Evolutionary conservation across 2,113 vertebrate genomes (phyloP), one percentile per base, ranked within the genome.

Genomic region (Dipodomys stephensi): DNA sequence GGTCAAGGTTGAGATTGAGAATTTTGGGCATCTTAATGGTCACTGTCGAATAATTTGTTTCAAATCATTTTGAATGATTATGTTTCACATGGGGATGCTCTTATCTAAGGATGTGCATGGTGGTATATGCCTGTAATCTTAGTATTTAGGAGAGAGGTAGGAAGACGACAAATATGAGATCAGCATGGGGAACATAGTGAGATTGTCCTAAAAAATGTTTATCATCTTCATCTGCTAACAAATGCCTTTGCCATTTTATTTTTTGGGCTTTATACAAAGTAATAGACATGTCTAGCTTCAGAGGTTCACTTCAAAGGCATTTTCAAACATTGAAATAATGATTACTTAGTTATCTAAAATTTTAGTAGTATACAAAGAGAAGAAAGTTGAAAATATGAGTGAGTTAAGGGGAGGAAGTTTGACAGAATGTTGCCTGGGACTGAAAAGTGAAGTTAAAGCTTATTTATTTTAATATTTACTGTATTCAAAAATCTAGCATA

Each of bases 401-500:
- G 23, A 69, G 28, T 32, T n/a, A 10, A 2, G 13, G 20, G 62
- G 13, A 19, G 6, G n/a, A 57, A 18, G 22, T 91, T 39, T 77
- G 44, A 30, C 13, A 92, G 87, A 92, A 57, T 81, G 49, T 35
- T 90, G 9, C 57, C 72, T 91, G 77, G 39, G 12, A 81, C 20
- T 91, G 32, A 35, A 82, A 81, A 94, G 90, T 71, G 39, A 91
- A 27, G 7, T 62, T 7, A 78, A 96, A 72, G 46, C 81, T 86
- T 91, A 53, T 62, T 95, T 93, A 92, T 67, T 91, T 92, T 91
- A 94, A 20, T 74, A 87, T 78, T 65, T 87, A 73, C 25, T 92
- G 0, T 92, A 78, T 95, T 44, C 77, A 90, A 89, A 88, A 78
- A 32, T 65, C 46, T 95, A 64, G 30, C 35, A 19, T 83, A 81